Percentiles rank a stretch among this genome's conserved stretches.
These are phyloP conservation scores for Amiota minor DNA, from an alignment of 2,888 invertebrate species.

Conservation along the genomic window DNA sequence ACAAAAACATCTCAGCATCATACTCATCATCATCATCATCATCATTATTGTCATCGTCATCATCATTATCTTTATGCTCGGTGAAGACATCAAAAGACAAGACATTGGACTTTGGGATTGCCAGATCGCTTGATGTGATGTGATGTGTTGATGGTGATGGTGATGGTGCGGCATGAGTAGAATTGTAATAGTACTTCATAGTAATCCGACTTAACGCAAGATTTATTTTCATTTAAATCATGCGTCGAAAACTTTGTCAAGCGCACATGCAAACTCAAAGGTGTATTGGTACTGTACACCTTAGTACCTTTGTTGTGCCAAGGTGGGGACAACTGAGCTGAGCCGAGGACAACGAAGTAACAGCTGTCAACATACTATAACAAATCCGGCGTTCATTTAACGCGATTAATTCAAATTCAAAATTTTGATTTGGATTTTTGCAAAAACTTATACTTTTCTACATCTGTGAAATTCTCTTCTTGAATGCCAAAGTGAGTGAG, in stretches of 20 bases:
- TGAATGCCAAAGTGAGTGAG: not conserved
- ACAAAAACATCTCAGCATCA: too few relatives aligned
- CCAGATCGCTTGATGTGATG: not conserved
- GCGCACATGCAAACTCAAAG: not conserved
- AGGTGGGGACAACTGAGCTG: too few relatives aligned
- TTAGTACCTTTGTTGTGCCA: too few relatives aligned
- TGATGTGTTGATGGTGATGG: not conserved
- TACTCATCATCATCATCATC: too few relatives aligned
- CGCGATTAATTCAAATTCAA: conserved; percentile 19
- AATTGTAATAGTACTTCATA: conserved; percentile 40
- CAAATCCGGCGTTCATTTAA: conserved; percentile 14
- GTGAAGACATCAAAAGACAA: not conserved
- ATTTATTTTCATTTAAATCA: conserved; percentile 67
- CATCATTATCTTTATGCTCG: too few relatives aligned
- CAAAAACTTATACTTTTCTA: not conserved
- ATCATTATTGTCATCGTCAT: too few relatives aligned
- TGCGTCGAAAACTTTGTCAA: conserved; percentile 59
- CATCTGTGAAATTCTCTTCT: conserved; percentile 10
- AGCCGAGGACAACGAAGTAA: not conserved
- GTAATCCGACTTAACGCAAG: conserved; percentile 66
- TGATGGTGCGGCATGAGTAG: not conserved
- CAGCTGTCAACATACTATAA: conserved; percentile 7
- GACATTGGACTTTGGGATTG: not conserved
- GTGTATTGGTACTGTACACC: too few relatives aligned
- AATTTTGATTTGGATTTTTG: conserved; percentile 11